Evolutionary conservation across 2,888 invertebrate species (phyloP).

Genomic region (Pseudococcus longispinus): DNA sequence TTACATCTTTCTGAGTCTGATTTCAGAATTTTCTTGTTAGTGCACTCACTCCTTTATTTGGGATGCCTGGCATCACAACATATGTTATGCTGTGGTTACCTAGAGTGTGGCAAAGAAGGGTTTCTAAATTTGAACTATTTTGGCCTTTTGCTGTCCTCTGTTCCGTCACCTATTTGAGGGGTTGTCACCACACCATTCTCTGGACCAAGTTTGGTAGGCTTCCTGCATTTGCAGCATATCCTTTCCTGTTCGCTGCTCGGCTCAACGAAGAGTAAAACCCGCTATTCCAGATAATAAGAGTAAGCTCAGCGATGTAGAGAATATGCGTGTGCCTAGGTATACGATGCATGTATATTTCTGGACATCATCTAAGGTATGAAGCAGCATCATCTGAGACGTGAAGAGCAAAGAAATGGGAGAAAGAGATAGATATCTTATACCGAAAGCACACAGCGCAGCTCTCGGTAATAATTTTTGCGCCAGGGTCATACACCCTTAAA

Average conservation of each 20-base stretch:
- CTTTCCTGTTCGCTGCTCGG: neutral
- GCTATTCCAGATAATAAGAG: neutral
- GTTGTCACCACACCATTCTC: no score
- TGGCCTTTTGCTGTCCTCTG: no score
- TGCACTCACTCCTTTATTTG: no score
- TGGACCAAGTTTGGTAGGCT: neutral
- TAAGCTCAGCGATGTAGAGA: neutral
- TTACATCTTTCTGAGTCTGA: no score
- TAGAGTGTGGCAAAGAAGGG: no score
- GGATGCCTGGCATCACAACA: no score
- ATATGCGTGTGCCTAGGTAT: neutral
- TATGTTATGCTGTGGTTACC: no score
- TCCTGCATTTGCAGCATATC: neutral
- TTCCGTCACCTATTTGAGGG: no score
- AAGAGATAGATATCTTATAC: neutral
- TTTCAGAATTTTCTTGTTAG: no score
- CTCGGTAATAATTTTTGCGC: constrained; percentile 13
- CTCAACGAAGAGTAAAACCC: neutral
- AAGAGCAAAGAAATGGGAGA: neutral
- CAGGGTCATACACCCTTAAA: constrained; percentile 52
- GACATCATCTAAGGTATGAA: no score
- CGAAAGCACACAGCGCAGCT: neutral
- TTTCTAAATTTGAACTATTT: no score
- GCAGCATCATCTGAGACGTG: neutral
- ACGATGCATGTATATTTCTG: no score